Evolutionary conservation across 2,113 vertebrate species (phyloP).

Genomic region (Emydocephalus ijimae): DNA sequence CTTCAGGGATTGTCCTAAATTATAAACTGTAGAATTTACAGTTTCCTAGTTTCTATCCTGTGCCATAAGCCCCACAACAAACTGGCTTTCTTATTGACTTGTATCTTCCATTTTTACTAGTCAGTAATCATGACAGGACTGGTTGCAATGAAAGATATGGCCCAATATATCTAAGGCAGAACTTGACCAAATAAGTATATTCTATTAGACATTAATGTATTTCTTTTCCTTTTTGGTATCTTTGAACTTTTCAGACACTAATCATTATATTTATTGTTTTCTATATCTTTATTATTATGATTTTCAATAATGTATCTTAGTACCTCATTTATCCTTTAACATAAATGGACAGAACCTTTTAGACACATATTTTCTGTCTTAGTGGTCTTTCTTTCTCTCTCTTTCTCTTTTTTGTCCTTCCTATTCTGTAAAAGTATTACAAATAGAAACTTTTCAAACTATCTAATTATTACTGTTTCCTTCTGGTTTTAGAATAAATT

Average conservation of each 20-base stretch:
- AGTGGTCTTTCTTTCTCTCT: neutral
- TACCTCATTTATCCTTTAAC: neutral
- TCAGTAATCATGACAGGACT: neutral
- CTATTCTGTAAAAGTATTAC: neutral
- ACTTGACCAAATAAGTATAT: neutral
- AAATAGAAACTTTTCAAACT: neutral
- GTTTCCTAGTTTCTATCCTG: neutral
- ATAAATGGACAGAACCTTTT: neutral
- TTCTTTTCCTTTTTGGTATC: neutral
- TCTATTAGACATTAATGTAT: neutral
- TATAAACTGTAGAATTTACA: neutral
- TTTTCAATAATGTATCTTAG: neutral
- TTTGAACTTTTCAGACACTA: neutral
- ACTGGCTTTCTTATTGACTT: neutral
- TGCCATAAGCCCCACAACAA: neutral
- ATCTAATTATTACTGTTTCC: neutral
- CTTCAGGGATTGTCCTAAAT: neutral
- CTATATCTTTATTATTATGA: neutral
- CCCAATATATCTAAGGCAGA: neutral
- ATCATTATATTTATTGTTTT: neutral
- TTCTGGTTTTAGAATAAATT: neutral
- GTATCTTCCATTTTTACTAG: neutral
- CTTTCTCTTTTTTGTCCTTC: neutral
- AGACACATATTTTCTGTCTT: neutral
- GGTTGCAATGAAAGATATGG: neutral